Evolutionary conservation across 2,888 invertebrate species (phyloP), one percentile per base, ranked within the genome.

Genomic region (Lithodes maja): DNA sequence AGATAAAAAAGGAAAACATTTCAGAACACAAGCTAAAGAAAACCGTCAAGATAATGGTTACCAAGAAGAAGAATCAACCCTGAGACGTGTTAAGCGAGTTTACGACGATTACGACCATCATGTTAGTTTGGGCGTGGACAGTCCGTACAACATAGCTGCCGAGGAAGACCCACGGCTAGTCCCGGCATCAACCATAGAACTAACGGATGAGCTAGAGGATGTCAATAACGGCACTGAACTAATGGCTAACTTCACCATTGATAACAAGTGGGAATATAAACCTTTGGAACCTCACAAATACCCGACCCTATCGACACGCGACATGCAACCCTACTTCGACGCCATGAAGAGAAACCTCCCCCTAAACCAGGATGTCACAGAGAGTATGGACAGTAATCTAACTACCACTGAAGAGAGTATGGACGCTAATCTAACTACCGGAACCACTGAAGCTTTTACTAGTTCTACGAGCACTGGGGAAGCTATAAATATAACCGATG

Each of bases 61-160:
- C 33, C 33, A 33, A 33, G 33, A 33, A 33, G 33, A 33, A 33
- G 33, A 33, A 33, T 33, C 33, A 33, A 61, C 68, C 68, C 7
- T 12, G 9, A 61, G 50, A 9, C 81, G 85, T 69, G 53, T 71
- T 2, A 85, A 79, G 49, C 79, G 85, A 54, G 79, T 79, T 12
- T 53, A 69, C 17, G 68, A 61, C 78, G 75, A 79, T 7, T 52
- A 79, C 33, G 55, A 80, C 9, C 77, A 85, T 50, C 75, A 85
- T 52, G 77, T 49, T 1, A 77, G 61, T n/a, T 15, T 85, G 50
- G 61, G 68, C 2, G 68, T 68, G 12, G 9, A 54, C 61, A 61
- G 61, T 12, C 5, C 12, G 12, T 5, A 61, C 12, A 61, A 61
- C 61, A 61, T 12, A 7, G 61, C 61, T 12, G 12, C 12, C 12